phyloP scores from a whole-genome alignment of 2,113 vertebrate genomes.

The Oplegnathus fasciatus region DNA sequence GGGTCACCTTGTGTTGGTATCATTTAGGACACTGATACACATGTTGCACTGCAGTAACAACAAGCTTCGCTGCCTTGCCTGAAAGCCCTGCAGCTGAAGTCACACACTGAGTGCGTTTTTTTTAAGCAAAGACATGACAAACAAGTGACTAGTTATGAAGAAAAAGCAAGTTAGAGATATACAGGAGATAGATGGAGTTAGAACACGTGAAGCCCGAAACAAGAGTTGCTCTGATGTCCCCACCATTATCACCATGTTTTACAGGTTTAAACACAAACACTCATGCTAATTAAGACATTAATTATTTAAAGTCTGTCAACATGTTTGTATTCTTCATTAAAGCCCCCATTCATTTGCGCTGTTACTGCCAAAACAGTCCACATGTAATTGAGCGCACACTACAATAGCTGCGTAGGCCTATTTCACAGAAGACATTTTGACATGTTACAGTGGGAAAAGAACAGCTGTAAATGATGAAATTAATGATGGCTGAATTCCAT shows the following conservation, averaged over 20 bases:
- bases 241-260: background rate
- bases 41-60: background rate
- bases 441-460: background rate
- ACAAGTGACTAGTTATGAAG: background rate
- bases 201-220: background rate
- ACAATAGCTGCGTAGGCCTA: background rate
- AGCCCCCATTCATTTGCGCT: background rate
- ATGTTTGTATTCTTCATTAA: background rate
- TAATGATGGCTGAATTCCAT: background rate
- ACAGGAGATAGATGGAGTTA: background rate
- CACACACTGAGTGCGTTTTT: background rate
- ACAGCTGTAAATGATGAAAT: background rate
- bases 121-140: background rate
- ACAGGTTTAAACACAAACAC: slow-evolving; percentile 1
- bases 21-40: background rate
- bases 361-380: too few relatives aligned
- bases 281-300: background rate
- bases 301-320: background rate
- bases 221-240: background rate
- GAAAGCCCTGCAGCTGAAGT: background rate
- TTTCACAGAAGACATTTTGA: background rate
- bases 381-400: background rate
- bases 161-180: background rate
- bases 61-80: slow-evolving; percentile 3
- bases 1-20: slow-evolving; percentile 43